These are phyloP conservation scores for Arbacia lixula DNA, from an alignment of 53 echinoderm and acorn worm genomes.

Conservation along the genomic window DNA sequence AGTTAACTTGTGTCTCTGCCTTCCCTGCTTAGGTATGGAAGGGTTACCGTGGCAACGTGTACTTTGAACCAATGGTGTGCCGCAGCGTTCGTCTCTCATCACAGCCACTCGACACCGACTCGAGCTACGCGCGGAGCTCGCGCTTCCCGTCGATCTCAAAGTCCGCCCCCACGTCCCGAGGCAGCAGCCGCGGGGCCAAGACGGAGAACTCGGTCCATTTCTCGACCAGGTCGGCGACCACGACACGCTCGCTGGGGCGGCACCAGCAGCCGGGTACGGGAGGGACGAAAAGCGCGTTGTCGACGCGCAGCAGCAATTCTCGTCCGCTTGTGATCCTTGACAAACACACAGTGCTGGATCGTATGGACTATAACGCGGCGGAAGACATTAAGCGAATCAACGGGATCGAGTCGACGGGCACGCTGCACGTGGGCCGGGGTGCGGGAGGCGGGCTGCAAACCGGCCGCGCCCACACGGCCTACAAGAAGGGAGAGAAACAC, in stretches of 20 bases:
- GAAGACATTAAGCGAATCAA: constrained; percentile 92
- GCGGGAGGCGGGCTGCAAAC: constrained; percentile 11
- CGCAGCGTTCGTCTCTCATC: constrained; percentile 41
- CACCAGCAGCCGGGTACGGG: not conserved
- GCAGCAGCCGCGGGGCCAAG: not conserved
- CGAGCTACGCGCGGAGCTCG: not conserved
- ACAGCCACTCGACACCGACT: not conserved
- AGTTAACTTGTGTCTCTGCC: too few relatives aligned
- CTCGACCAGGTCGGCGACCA: constrained; percentile 11
- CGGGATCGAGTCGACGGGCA: constrained; percentile 85
- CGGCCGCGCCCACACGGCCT: constrained; percentile 61
- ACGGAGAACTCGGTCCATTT: not conserved
- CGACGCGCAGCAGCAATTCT: constrained; percentile 26
- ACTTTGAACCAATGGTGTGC: constrained; percentile 94
- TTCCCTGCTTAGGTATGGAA: constrained; percentile 85
- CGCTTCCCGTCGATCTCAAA: not conserved
- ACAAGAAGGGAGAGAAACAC: constrained; percentile 68
- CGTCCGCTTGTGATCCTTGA: constrained; percentile 85
- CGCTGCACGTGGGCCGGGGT: constrained; percentile 76
- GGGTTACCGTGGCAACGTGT: constrained; percentile 94
- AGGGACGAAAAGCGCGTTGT: constrained; percentile 49
- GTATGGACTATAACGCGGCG: constrained; percentile 73
- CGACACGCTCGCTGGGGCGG: constrained; percentile 12
- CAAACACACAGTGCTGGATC: constrained; percentile 70
- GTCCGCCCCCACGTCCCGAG: not conserved